Conservation (phyloP, 1,140 invertebrate genomes). For the Drosophila navojoa region DNA sequence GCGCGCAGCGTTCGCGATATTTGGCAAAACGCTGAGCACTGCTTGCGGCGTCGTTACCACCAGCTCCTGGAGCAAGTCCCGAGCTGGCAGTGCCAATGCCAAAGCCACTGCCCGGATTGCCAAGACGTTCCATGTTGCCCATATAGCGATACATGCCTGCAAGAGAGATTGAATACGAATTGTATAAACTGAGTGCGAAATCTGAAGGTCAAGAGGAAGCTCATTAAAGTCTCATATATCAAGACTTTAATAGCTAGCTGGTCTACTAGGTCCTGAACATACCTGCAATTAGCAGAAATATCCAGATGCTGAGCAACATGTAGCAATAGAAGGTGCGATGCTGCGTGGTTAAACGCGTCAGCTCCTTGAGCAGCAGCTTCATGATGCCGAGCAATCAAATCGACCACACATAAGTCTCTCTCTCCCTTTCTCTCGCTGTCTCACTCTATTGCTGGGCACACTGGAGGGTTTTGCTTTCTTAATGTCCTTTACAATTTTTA, state of each 20-base stretch:
- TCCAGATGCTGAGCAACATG: constrained; percentile 90
- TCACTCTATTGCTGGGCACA: constrained; percentile 33
- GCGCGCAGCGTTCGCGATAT: constrained; percentile 86
- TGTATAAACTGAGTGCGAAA: too few relatives aligned
- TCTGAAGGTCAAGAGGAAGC: too few relatives aligned
- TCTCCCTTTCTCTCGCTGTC: too few relatives aligned
- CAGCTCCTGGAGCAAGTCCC: constrained; percentile 14
- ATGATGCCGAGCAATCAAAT: constrained; percentile 34
- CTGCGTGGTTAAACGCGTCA: constrained; percentile 88
- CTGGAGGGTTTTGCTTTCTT: constrained; percentile 45
- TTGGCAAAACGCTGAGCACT: constrained; percentile 66
- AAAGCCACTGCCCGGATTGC: constrained; percentile 22
- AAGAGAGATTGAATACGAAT: neutral
- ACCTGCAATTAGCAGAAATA: constrained; percentile 90
- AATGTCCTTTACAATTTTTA: too few relatives aligned
- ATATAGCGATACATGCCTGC: constrained; percentile 91
- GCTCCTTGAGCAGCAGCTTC: constrained; percentile 85
- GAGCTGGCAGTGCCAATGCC: constrained; percentile 46
- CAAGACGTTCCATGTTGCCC: constrained; percentile 68
- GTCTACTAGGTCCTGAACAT: constrained; percentile 32
- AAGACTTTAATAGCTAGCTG: too few relatives aligned
- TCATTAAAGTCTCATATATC: too few relatives aligned
- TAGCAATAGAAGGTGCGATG: constrained; percentile 91
- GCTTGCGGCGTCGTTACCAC: constrained; percentile 24
- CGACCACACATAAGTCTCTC: constrained; percentile 18